Evolutionary conservation across 2,888 invertebrate genomes (phyloP).

Genomic region (Coremacera marginata): DNA sequence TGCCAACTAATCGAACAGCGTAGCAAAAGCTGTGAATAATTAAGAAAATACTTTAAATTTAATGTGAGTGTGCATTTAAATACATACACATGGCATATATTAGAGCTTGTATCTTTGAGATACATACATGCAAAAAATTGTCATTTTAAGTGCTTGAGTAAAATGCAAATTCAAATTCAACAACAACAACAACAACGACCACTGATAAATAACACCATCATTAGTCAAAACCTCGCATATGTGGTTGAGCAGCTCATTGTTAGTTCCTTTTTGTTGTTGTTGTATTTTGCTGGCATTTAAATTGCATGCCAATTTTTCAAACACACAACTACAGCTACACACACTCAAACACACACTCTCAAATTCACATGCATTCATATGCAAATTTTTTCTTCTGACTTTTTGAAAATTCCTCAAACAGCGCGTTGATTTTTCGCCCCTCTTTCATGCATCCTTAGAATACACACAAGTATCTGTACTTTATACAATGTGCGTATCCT

Average conservation of each 20-base stretch:
- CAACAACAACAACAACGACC: slow-evolving; percentile 5
- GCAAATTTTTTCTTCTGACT: slow-evolving; percentile 38
- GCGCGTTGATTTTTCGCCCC: neutral
- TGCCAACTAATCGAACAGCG: neutral
- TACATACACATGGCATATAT: neutral
- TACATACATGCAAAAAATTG: neutral
- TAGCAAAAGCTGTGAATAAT: neutral
- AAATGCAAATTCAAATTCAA: neutral
- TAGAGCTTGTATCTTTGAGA: slow-evolving; percentile 7
- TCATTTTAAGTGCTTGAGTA: slow-evolving; percentile 17
- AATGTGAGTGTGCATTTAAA: neutral
- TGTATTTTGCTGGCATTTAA: neutral
- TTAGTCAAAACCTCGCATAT: slow-evolving; percentile 40
- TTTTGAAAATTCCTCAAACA: neutral
- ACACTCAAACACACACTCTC: neutral
- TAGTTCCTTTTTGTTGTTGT: neutral
- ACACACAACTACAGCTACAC: slow-evolving; percentile 3
- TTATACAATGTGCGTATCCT: neutral
- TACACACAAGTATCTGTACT: neutral
- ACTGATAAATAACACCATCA: slow-evolving; percentile 44
- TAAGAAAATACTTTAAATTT: neutral
- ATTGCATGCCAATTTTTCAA: slow-evolving; percentile 46
- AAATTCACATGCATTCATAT: slow-evolving; percentile 39
- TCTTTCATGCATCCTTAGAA: neutral
- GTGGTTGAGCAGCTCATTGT: neutral